Percentiles rank a stretch among this genome's conserved stretches.
Evolutionary conservation across 2,888 invertebrate genomes (phyloP).

Genomic region (Cepaea hortensis): DNA sequence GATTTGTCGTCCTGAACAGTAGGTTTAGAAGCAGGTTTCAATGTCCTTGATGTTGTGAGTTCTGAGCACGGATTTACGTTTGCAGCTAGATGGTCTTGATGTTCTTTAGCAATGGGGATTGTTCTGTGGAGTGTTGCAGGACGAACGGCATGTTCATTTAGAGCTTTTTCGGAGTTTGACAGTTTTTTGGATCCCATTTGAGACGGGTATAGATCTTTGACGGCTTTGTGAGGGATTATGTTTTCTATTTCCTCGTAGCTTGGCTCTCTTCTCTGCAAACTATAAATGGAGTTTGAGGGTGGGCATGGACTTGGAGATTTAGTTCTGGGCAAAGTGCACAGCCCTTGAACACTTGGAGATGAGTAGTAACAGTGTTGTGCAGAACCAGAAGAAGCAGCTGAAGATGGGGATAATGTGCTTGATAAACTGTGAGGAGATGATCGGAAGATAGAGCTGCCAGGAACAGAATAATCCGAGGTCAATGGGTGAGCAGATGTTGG

Average conservation of each 20-base stretch:
- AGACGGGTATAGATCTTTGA: background rate
- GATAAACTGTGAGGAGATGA: background rate
- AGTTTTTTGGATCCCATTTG: background rate
- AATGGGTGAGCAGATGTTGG: background rate
- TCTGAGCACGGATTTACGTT: background rate
- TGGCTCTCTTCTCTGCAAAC: slow-evolving; percentile 36
- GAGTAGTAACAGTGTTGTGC: slow-evolving; percentile 22
- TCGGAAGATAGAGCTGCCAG: background rate
- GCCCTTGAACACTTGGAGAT: slow-evolving; percentile 30
- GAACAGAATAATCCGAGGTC: background rate
- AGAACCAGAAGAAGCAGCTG: slow-evolving; percentile 3
- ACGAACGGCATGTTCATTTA: background rate
- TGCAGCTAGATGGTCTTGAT: background rate
- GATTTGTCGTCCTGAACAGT: slow-evolving; percentile 2
- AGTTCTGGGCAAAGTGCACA: slow-evolving; percentile 39
- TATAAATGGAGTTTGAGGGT: slow-evolving; percentile 21
- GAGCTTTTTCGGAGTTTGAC: background rate
- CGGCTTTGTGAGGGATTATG: slow-evolving; percentile 12
- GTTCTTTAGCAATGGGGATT: background rate
- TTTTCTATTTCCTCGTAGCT: slow-evolving; percentile 47
- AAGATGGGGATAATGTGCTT: slow-evolving; percentile 7
- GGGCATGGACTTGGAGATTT: slow-evolving; percentile 10
- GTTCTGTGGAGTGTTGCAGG: background rate
- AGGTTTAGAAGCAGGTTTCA: background rate
- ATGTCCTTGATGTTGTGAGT: background rate